phyloP scores from a whole-genome alignment of 2,113 vertebrate genomes.

The Onychorhynchus coronatus region DNA sequence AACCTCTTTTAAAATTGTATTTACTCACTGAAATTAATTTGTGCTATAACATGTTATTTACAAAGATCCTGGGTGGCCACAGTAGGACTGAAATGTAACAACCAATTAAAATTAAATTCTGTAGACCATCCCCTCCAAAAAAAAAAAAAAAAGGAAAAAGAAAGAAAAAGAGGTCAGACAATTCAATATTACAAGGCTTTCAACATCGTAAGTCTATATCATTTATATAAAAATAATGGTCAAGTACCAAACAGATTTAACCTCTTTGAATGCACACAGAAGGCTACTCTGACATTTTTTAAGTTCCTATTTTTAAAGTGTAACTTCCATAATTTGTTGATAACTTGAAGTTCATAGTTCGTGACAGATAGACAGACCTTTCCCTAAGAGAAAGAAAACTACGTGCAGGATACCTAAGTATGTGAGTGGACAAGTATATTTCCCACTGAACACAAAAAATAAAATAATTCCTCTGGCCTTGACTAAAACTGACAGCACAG shows the following conservation, averaged over 20 bases:
- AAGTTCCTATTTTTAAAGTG: background rate
- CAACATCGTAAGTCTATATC: background rate
- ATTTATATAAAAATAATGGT: conserved; percentile 19
- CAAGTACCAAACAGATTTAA: background rate
- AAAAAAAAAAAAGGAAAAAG: background rate
- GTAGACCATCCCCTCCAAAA: background rate
- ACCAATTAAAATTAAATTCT: conserved; percentile 41
- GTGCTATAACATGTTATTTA: background rate
- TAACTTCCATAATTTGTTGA: background rate
- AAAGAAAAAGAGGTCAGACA: background rate
- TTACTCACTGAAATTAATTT: background rate
- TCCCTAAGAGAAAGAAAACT: background rate
- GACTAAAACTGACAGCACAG: background rate
- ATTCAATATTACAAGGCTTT: background rate
- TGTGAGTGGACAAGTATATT: background rate
- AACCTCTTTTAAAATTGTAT: background rate
- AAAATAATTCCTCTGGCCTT: background rate
- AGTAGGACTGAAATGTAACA: background rate
- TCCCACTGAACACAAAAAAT: background rate
- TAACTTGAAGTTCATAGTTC: background rate
- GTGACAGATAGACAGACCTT: background rate
- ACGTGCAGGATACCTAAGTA: background rate
- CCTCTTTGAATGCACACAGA: background rate
- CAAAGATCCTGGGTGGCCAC: background rate
- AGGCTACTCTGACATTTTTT: background rate